Percentiles rank a stretch among this genome's conserved stretches.
phyloP scores from a whole-genome alignment of 2,113 vertebrate species.

The Cavia porcellus region DNA sequence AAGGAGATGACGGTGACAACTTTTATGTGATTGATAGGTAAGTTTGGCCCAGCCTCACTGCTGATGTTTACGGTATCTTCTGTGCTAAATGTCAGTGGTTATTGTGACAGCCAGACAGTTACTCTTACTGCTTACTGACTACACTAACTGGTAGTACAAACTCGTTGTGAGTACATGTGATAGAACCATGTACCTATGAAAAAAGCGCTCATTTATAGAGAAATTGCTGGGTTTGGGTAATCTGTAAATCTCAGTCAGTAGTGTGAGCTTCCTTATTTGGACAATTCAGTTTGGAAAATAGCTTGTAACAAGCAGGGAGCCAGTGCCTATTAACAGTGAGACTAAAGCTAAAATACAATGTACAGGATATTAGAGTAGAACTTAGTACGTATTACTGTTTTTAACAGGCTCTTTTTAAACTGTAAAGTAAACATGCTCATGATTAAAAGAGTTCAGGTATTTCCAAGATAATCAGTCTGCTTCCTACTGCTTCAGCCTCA shows the following conservation, averaged over 20 bases:
- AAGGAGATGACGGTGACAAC: slow-evolving; percentile 99
- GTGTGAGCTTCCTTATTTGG: neutral
- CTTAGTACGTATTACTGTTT: neutral
- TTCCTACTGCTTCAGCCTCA: neutral
- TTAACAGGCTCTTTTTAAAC: neutral
- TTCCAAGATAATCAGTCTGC: neutral
- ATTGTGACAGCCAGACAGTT: neutral
- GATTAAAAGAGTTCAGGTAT: neutral
- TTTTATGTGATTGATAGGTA: slow-evolving; percentile 99
- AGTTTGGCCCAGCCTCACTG: slow-evolving; percentile 37
- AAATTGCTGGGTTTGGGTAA: neutral
- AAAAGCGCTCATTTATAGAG: neutral
- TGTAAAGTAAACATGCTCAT: neutral
- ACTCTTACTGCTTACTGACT: neutral
- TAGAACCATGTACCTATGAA: neutral
- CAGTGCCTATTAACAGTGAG: neutral
- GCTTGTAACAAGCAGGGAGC: neutral
- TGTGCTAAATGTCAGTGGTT: neutral
- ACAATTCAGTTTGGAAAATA: neutral
- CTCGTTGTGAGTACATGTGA: neutral
- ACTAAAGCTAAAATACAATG: neutral
- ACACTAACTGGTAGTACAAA: neutral
- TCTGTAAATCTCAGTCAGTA: neutral
- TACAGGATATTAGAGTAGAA: neutral
- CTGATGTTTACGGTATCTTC: neutral